Conservation (phyloP, 2,888 invertebrate species). For the Coenonympha glycerion region DNA sequence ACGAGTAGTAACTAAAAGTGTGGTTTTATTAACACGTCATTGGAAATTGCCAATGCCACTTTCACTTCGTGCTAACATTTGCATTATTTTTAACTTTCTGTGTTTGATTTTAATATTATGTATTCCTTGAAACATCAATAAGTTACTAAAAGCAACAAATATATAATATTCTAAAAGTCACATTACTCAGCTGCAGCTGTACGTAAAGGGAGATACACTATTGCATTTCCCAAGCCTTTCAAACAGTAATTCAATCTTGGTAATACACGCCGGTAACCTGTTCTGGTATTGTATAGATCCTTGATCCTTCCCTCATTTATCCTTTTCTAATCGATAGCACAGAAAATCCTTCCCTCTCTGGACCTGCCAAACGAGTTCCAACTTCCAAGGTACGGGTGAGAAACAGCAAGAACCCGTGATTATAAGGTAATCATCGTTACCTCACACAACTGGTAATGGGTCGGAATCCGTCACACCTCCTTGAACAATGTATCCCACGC, state of each 20-base stretch:
- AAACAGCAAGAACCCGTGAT: slow-evolving; percentile 44
- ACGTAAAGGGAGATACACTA: neutral
- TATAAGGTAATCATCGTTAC: slow-evolving; percentile 50
- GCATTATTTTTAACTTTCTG: no score
- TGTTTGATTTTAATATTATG: no score
- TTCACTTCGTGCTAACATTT: no score
- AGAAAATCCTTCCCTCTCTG: slow-evolving; percentile 28
- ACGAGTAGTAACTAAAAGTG: no score
- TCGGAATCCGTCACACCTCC: slow-evolving; percentile 42
- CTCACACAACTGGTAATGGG: slow-evolving; percentile 41
- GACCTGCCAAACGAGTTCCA: slow-evolving; percentile 38
- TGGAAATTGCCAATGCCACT: no score
- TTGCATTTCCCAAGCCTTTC: neutral
- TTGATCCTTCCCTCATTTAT: slow-evolving; percentile 25
- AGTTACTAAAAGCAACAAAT: no score
- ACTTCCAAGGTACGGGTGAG: slow-evolving; percentile 41
- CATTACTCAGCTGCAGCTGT: neutral
- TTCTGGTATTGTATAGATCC: slow-evolving; percentile 21
- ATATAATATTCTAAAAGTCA: no score
- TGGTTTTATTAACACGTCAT: no score
- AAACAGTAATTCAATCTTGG: no score
- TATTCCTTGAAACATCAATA: neutral
- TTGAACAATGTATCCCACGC: slow-evolving; percentile 43
- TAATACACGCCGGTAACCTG: no score
- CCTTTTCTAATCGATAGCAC: slow-evolving; percentile 25